phyloP scores from a whole-genome alignment of 1,140 invertebrate genomes.

The Sycophila sp. region DNA sequence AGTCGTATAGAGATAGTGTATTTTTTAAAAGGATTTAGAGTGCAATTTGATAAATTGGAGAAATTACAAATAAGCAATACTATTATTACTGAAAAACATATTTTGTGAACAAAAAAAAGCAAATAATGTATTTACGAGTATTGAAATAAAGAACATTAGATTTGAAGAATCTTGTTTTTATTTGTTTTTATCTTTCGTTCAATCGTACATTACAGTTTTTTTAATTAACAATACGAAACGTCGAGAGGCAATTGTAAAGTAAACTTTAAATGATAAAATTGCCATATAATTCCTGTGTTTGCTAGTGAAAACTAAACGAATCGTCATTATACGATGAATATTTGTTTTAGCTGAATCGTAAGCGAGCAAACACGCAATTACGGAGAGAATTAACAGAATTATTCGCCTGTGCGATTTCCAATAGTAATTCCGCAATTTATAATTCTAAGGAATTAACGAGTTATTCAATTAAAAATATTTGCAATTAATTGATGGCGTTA shows the following conservation, averaged over 20 bases:
- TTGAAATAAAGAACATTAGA: constrained; percentile 18
- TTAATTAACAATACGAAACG: constrained; percentile 25
- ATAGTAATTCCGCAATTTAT: too few relatives aligned
- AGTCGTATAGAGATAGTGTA: neutral
- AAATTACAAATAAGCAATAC: constrained; percentile 14
- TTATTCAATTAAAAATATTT: too few relatives aligned
- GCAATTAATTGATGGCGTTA: too few relatives aligned
- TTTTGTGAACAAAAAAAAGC: constrained; percentile 20
- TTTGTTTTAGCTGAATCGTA: too few relatives aligned
- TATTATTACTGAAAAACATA: constrained; percentile 8
- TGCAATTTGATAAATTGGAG: neutral
- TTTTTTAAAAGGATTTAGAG: neutral
- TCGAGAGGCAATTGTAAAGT: neutral
- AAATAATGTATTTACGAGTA: constrained; percentile 13
- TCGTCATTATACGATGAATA: too few relatives aligned
- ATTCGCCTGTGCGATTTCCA: too few relatives aligned
- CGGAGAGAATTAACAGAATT: too few relatives aligned
- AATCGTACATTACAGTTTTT: constrained; percentile 19
- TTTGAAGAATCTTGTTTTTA: neutral
- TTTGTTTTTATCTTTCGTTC: neutral
- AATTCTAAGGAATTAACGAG: too few relatives aligned
- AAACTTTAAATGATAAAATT: neutral
- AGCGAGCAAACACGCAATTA: too few relatives aligned
- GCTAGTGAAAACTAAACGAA: neutral
- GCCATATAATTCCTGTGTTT: neutral